phyloP scores from a whole-genome alignment of 2,113 vertebrate species.

The Cochlearius cochlearius region DNA sequence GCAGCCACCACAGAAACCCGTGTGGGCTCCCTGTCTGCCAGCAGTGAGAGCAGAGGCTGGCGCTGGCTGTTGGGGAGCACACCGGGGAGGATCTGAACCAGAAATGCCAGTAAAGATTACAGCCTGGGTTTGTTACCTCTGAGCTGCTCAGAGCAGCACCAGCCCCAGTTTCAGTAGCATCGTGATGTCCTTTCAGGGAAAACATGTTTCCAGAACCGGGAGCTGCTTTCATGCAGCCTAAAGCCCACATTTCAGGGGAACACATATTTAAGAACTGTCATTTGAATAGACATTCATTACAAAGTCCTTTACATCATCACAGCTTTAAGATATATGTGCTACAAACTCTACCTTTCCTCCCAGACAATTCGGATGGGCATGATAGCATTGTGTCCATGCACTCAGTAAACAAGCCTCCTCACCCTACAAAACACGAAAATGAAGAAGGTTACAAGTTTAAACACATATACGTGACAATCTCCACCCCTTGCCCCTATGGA shows the following conservation, averaged over 20 bases:
- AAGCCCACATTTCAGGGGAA: not conserved
- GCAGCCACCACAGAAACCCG: not conserved
- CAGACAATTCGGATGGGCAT: not conserved
- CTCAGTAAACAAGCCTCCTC: not conserved
- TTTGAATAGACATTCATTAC: not conserved
- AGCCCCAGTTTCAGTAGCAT: not conserved
- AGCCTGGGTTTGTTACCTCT: not conserved
- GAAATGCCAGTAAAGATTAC: not conserved
- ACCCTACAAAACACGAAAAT: not conserved
- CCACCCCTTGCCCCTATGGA: not conserved
- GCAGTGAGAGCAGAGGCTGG: not conserved
- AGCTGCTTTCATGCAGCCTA: not conserved
- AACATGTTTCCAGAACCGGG: not conserved
- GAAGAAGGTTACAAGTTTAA: not conserved
- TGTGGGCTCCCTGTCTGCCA: not conserved
- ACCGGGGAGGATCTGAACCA: not conserved
- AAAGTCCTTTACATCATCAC: not conserved
- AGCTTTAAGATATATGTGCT: fast-evolving
- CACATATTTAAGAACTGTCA: not conserved
- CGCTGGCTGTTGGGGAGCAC: not conserved
- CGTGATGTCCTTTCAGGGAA: not conserved
- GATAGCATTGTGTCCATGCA: not conserved
- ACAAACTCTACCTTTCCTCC: not conserved
- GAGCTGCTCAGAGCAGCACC: not conserved
- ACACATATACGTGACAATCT: not conserved